A percentile compares a stretch with the other conserved stretches of the same genome.
These are phyloP conservation scores for Tychaedon coryphoeus DNA, from an alignment of 2,113 vertebrate species.

Conservation along the genomic window DNA sequence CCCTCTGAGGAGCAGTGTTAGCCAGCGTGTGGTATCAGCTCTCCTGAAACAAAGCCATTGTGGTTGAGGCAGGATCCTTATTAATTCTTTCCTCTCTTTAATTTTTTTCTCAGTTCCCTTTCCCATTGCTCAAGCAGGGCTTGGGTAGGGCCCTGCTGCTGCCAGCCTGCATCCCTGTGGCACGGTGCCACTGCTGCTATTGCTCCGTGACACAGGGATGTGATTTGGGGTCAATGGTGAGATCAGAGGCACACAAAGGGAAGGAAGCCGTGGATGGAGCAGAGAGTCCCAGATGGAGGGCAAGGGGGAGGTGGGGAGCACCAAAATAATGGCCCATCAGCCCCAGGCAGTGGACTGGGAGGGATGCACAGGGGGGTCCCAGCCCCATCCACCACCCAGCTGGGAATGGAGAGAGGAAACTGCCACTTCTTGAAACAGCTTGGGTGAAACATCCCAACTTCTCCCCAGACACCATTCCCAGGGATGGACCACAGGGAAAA, in stretches of 20 bases:
- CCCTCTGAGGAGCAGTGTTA: not conserved
- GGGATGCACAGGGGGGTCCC: rapidly evolving
- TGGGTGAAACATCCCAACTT: rapidly evolving
- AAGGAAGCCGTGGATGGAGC: not conserved
- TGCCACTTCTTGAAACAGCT: rapidly evolving
- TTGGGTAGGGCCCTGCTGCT: not conserved
- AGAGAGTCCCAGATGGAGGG: not conserved
- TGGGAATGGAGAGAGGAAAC: not conserved
- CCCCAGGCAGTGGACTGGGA: rapidly evolving
- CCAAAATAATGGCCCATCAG: not conserved
- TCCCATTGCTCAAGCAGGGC: not conserved
- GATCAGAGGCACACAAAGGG: not conserved
- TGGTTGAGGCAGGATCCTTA: slow-evolving; percentile 32
- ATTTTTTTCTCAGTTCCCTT: slow-evolving; percentile 9
- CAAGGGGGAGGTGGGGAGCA: not conserved
- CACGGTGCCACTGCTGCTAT: rapidly evolving
- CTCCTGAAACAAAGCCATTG: slow-evolving; percentile 43
- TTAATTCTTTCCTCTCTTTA: slow-evolving; percentile 51
- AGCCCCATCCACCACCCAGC: not conserved
- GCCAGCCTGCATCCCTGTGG: not conserved
- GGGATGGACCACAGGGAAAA: not conserved
- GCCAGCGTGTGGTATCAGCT: slow-evolving; percentile 6
- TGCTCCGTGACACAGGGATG: rapidly evolving
- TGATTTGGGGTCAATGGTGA: rapidly evolving
- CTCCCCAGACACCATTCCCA: not conserved